These are phyloP conservation scores for Chamaea fasciata DNA, from an alignment of 2,113 vertebrate species.

Conservation along the genomic window DNA sequence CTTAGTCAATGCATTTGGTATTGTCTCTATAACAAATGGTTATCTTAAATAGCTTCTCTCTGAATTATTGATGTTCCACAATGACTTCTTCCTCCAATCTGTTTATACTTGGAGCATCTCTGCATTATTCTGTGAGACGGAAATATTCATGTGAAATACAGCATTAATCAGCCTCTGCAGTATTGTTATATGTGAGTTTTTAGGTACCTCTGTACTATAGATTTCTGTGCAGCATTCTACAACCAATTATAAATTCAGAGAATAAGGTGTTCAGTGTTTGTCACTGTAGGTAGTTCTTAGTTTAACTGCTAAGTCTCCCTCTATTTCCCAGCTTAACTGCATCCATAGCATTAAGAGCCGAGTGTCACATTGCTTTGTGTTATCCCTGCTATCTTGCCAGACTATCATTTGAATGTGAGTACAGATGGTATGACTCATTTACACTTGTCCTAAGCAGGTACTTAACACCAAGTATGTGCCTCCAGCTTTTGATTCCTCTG, in stretches of 20 bases:
- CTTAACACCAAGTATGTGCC: slow-evolving; percentile 36
- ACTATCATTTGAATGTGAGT: slow-evolving; percentile 17
- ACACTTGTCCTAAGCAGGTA: slow-evolving; percentile 43
- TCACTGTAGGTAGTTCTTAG: background rate
- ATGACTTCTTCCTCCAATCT: background rate
- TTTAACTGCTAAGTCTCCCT: background rate
- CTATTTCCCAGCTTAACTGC: background rate
- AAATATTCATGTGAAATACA: background rate
- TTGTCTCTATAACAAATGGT: slow-evolving; percentile 7
- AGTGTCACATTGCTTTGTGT: background rate
- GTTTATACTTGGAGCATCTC: background rate
- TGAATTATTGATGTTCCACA: slow-evolving; percentile 19
- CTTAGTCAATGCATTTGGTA: background rate
- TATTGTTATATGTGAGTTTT: background rate
- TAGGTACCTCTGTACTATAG: background rate
- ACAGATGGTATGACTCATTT: slow-evolving; percentile 59
- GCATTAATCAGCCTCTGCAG: background rate
- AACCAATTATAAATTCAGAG: background rate
- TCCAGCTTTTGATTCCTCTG: slow-evolving; percentile 12
- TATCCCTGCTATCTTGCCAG: slow-evolving; percentile 47
- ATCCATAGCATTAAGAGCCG: background rate
- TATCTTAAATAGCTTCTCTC: slow-evolving; percentile 16
- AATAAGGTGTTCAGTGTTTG: background rate
- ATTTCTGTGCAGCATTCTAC: background rate
- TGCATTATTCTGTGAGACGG: background rate